Conservation (phyloP, 2,797 vertebrate genomes). For the Remorina albescens region DNA sequence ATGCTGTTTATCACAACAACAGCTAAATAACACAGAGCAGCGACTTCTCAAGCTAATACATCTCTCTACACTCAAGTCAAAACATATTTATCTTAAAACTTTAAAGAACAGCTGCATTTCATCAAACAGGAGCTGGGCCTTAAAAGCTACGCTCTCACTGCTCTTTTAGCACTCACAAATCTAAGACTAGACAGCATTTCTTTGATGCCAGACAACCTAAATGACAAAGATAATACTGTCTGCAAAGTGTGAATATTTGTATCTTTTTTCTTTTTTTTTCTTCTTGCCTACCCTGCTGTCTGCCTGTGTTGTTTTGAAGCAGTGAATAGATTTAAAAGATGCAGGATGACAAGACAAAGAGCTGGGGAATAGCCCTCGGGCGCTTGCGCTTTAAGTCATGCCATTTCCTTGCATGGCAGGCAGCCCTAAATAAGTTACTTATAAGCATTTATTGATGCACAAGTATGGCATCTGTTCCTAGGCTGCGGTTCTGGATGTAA, state of each 20-base stretch:
- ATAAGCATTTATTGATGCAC: conserved; percentile 89
- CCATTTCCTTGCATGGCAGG: conserved; percentile 88
- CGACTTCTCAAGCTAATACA: conserved; percentile 75
- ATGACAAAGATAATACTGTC: conserved; percentile 81
- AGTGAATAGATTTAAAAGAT: conserved; percentile 87
- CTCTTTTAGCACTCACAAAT: conserved; percentile 74
- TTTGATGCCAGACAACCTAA: conserved; percentile 80
- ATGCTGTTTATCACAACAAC: conserved; percentile 41
- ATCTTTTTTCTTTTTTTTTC: conserved; percentile 68
- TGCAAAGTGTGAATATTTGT: conserved; percentile 86
- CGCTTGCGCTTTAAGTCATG: conserved; percentile 86
- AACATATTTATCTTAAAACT: conserved; percentile 83
- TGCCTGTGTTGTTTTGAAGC: conserved; percentile 85
- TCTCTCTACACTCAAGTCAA: conserved; percentile 68
- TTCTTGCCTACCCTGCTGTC: conserved; percentile 79
- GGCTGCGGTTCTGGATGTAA: conserved; percentile 82
- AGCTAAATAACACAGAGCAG: conserved; percentile 67
- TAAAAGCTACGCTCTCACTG: conserved; percentile 65
- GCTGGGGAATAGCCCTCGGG: conserved; percentile 80
- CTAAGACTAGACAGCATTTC: conserved; percentile 72
- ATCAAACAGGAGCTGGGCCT: conserved; percentile 79
- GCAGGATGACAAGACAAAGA: conserved; percentile 89
- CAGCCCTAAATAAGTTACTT: conserved; percentile 89
- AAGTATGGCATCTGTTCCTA: conserved; percentile 87
- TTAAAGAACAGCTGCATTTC: conserved; percentile 76